Evolutionary conservation across 2,113 vertebrate species (phyloP), one percentile per base, ranked within the genome.

Genomic region (Phasianus colchicus): DNA sequence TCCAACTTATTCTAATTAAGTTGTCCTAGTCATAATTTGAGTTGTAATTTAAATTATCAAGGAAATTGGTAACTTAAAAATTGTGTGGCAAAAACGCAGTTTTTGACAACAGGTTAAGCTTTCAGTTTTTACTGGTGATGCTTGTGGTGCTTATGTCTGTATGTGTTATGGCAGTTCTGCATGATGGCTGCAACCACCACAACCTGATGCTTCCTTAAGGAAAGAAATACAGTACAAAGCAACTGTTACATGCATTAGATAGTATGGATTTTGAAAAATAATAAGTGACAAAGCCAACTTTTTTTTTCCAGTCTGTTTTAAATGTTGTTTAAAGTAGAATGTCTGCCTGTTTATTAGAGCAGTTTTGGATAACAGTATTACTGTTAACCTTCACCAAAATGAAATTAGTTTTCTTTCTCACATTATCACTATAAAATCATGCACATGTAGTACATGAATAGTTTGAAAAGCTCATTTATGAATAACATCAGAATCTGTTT

Each of bases 131-230:
- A 60, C 1, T 1, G 29, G 3, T 40, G 29, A 25, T 0, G 2
- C 1, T 1, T 10, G 15, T 14, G n/a, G 18, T 10, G 14, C 8
- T 30, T 0, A 1, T 29, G 34, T 10, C 10, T 45, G 34, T 16
- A 19, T 11, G 25, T 7, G 1, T 19, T 34, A 4, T 10, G n/a
- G 25, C 34, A 48, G 14, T 40, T 40, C 20, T 64, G 42, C 24
- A 54, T 47, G 18, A 12, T 1, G 21, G 27, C 32, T 57, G 34
- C 8, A 85, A 45, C 13, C 30, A 20, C 40, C 18, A 34, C 1
- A 43, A 17, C 13, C 15, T n/a, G 32, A 20, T 61, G 55, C 47
- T 74, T 38, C 50, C 24, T 84, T 83, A 10, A 0, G 10, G 43
- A 18, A 57, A 32, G 22, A 67, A 16, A 3, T 14, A 4, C 21